Percentiles rank a stretch among this genome's conserved stretches.
Evolutionary conservation across 2,113 vertebrate species (phyloP).

Genomic region (Phalacrocorax brasilianus): DNA sequence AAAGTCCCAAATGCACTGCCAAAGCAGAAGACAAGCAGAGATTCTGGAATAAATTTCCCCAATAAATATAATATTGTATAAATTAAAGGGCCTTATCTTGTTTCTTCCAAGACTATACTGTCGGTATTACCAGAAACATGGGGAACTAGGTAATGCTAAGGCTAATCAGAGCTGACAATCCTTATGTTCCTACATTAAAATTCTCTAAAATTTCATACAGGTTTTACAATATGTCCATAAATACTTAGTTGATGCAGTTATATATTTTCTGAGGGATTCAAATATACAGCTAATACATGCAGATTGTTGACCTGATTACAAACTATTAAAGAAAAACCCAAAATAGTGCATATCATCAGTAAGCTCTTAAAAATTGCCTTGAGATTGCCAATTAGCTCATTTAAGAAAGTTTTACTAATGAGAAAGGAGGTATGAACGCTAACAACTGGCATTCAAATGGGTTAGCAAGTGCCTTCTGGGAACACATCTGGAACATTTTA

Average conservation of each 20-base stretch:
- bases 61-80: background rate
- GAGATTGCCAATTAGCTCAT: slow-evolving; percentile 67
- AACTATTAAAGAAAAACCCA: slow-evolving; percentile 30
- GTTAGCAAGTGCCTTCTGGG: slow-evolving; percentile 35
- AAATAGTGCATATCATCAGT: slow-evolving; percentile 10
- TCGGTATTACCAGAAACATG: background rate
- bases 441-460: slow-evolving; percentile 36
- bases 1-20: background rate
- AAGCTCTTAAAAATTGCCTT: slow-evolving; percentile 39
- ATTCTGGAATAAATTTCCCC: background rate
- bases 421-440: background rate
- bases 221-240: background rate
- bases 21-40: background rate
- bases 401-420: slow-evolving; percentile 62
- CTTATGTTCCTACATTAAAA: background rate
- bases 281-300: background rate
- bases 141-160: background rate
- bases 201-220: background rate
- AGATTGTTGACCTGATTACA: slow-evolving; percentile 68
- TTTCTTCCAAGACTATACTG: background rate
- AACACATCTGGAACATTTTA: slow-evolving; percentile 11
- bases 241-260: background rate
- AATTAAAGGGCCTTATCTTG: background rate
- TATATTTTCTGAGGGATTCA: background rate
- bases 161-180: background rate